Conservation (phyloP, 2,888 invertebrate genomes). For the Cylloceria caligata region DNA sequence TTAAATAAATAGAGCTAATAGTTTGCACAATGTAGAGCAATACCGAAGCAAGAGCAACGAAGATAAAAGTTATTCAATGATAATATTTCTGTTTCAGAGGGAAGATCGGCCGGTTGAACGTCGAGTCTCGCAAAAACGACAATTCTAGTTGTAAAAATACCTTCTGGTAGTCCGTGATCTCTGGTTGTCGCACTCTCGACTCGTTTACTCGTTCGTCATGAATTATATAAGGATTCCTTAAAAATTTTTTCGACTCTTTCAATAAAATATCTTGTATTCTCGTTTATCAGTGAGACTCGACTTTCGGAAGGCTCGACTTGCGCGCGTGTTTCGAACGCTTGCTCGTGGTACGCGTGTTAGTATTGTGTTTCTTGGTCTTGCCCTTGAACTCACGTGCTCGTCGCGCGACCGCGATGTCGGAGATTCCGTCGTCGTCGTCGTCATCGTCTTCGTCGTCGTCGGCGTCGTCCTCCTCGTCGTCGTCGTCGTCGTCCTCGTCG, state of each 20-base stretch:
- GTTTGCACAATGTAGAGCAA: constrained; percentile 37
- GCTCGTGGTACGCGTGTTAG: constrained; percentile 72
- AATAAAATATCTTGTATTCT: constrained; percentile 18
- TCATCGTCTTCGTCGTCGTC: constrained; percentile 89
- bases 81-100: not conserved
- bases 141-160: not conserved
- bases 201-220: not conserved
- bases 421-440: constrained; percentile 89
- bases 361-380: constrained; percentile 82
- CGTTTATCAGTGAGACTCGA: constrained; percentile 54
- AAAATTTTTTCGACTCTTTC: not conserved
- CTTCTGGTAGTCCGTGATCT: not conserved
- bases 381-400: constrained; percentile 95
- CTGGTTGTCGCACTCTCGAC: not conserved
- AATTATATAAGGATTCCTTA: not conserved
- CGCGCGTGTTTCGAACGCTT: constrained; percentile 77
- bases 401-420: constrained; percentile 89
- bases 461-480: constrained; percentile 88
- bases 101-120: not conserved
- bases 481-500: constrained; percentile 85
- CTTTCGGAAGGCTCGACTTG: constrained; percentile 70
- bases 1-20: constrained; percentile 38
- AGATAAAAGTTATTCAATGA: not conserved
- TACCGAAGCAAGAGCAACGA: constrained; percentile 35
- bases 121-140: constrained; percentile 18